Evolutionary conservation across 2,888 invertebrate genomes (phyloP), one percentile per base, ranked within the genome.

Genomic region (Orthosia gothica): DNA sequence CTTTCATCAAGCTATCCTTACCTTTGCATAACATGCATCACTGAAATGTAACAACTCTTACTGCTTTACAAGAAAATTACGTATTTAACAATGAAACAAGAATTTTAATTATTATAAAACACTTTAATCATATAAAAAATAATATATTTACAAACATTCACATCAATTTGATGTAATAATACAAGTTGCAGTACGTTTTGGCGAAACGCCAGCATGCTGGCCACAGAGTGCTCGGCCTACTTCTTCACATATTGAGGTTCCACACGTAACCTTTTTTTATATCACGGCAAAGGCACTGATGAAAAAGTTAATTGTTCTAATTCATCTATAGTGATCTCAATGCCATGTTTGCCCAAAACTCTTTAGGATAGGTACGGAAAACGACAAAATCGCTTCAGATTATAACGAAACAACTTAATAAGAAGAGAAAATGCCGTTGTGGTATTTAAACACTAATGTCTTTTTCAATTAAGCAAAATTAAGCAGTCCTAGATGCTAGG

Each of bases 161-260:
- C 95, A 96, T 96, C 96, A 96, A 96, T 96, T 96, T 96, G 96
- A 96, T 96, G 96, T 86, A 87, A 81, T 82, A 95, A 92, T 87
- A 92, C 90, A 92, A 89, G 90, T 89, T 90, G 91, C 92, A 92
- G 90, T 92, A 91, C 90, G 90, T 89, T 93, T 92, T 92, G 91
- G 92, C 92, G 88, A 88, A 85, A 83, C 88, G 90, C 91, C 89
- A 89, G 89, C 85, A 18, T 86, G 79, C 83, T 85, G 75, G 84
- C 88, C 59, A 76, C 82, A 87, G 84, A 87, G 82, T 85, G 83
- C 79, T 82, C 76, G 74, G 66, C 83, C 85, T 82, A 86, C 87
- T 83, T 81, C 79, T 67, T 47, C 64, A 79, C 50, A 72, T 62
- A 70, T 45, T 70, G 49, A 61, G 55, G 49, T 67, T 57, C 61